These are phyloP conservation scores for Halictus ligatus DNA, from an alignment of 2,888 invertebrate genomes.

Conservation along the genomic window DNA sequence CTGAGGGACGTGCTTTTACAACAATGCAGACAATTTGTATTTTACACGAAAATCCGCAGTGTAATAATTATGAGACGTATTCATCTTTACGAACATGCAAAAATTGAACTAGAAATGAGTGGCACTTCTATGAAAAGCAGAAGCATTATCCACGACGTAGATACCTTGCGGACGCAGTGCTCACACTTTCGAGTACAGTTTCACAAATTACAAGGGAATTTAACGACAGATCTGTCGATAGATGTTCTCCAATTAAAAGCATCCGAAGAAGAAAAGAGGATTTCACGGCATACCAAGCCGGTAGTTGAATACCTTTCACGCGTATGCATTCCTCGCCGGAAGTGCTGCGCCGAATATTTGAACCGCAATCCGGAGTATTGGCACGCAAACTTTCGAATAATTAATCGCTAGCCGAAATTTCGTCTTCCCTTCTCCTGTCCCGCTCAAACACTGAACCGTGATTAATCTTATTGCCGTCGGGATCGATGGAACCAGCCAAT, in stretches of 20 bases:
- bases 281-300: slow-evolving; percentile 34
- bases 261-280: slow-evolving; percentile 32
- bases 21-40: neutral
- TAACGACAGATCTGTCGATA: slow-evolving; percentile 46
- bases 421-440: slow-evolving; percentile 36
- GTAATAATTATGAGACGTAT: neutral
- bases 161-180: neutral
- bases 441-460: slow-evolving; percentile 23
- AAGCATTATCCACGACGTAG: neutral
- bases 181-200: slow-evolving; percentile 24
- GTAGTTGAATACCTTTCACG: slow-evolving; percentile 34
- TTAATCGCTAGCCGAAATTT: slow-evolving; percentile 67
- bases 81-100: neutral
- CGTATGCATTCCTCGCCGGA: slow-evolving; percentile 25
- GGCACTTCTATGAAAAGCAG: neutral
- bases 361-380: slow-evolving; percentile 35
- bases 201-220: slow-evolving; percentile 27
- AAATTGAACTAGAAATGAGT: neutral
- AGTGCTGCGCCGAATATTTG: slow-evolving; percentile 40
- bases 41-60: neutral
- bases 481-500: slow-evolving; percentile 27
- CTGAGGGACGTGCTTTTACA: neutral
- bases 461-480: slow-evolving; percentile 63
- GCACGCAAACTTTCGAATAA: slow-evolving; percentile 63
- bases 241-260: slow-evolving; percentile 45